Percentiles rank a stretch among this genome's conserved stretches.
Conservation (phyloP, 2,888 invertebrate genomes). For the Eledona agricola region DNA sequence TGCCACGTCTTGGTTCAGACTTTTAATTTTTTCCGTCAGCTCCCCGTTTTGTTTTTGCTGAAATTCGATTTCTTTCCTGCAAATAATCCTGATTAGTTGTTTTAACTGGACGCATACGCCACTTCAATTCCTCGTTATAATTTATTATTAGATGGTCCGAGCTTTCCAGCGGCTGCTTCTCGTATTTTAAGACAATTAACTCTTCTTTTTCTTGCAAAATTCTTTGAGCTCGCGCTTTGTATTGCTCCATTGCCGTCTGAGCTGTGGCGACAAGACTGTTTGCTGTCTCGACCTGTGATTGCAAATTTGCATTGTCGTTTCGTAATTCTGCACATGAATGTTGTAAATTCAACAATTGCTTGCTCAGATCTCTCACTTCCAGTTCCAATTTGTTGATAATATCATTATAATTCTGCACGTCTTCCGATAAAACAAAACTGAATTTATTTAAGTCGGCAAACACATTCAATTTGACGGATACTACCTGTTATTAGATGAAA, state of each 20-base stretch:
- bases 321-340: constrained; percentile 56
- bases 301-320: constrained; percentile 55
- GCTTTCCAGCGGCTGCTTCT: constrained; percentile 42
- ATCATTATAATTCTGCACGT: constrained; percentile 49
- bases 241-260: constrained; percentile 73
- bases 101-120: constrained; percentile 4
- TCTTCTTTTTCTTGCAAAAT: constrained; percentile 81
- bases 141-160: constrained; percentile 46
- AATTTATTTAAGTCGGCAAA: constrained; percentile 1
- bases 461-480: background rate
- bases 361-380: constrained; percentile 55
- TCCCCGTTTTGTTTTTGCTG: constrained; percentile 62
- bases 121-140: constrained; percentile 53
- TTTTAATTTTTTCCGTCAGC: constrained; percentile 63
- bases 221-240: constrained; percentile 80
- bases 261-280: constrained; percentile 52
- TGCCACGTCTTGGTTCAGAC: constrained; percentile 62
- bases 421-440: constrained; percentile 48
- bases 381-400: constrained; percentile 54
- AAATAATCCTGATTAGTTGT: constrained; percentile 35
- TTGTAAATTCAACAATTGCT: constrained; percentile 55
- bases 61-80: constrained; percentile 60
- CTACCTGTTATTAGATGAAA: constrained; percentile 26
- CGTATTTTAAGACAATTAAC: constrained; percentile 64
- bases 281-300: constrained; percentile 53